Evolutionary conservation across 2,797 vertebrate genomes (phyloP).

Genomic region (Lateolabrax maculatus): DNA sequence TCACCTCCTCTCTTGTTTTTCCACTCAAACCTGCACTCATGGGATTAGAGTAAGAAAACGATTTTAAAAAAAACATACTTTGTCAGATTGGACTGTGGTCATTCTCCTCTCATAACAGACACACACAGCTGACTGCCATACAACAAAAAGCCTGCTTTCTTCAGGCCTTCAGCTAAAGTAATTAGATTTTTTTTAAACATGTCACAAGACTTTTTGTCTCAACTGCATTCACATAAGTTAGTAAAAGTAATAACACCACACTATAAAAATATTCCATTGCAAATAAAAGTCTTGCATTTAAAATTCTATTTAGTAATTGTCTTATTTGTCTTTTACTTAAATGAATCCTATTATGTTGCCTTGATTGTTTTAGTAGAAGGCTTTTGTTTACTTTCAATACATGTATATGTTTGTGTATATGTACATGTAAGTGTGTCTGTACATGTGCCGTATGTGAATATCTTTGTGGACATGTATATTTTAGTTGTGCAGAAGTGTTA

Average conservation of each 20-base stretch:
- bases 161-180: conserved; percentile 22
- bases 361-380: too few species aligned
- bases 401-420: too few species aligned
- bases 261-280: neutral
- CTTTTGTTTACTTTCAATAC: too few species aligned
- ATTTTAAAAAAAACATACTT: neutral
- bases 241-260: neutral
- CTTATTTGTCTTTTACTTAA: too few species aligned
- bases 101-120: conserved; percentile 2
- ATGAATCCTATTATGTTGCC: too few species aligned
- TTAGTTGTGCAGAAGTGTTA: too few species aligned
- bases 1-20: conserved; percentile 30
- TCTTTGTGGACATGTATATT: too few species aligned
- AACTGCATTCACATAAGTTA: too few species aligned
- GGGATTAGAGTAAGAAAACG: neutral
- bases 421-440: too few species aligned
- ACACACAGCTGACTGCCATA: neutral
- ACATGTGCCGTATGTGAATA: too few species aligned
- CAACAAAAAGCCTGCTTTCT: conserved; percentile 26
- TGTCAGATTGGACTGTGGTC: conserved; percentile 3
- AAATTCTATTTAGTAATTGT: too few species aligned
- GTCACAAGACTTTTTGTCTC: neutral
- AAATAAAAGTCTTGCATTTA: neutral
- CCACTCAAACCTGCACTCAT: conserved; percentile 26
- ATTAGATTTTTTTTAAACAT: conserved; percentile 14